These are phyloP conservation scores for Notarius quadriscutis DNA, from an alignment of 2,113 vertebrate species.

Conservation along the genomic window DNA sequence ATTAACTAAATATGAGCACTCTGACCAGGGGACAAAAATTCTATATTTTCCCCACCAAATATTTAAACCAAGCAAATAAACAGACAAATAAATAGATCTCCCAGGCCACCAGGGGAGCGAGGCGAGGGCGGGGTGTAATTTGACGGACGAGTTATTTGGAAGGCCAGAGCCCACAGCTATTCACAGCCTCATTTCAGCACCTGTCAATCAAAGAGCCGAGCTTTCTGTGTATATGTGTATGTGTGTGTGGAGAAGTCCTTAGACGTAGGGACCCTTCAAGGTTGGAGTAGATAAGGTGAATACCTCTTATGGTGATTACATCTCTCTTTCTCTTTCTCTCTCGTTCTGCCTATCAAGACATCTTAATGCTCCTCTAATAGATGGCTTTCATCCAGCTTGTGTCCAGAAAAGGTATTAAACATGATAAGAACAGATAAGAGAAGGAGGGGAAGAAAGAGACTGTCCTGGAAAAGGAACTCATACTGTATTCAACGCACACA, in stretches of 20 bases:
- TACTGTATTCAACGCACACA: conserved; percentile 17
- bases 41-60: conserved; percentile 90
- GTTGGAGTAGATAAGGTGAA: conserved; percentile 73
- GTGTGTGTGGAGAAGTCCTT: conserved; percentile 47
- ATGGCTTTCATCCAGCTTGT: conserved; percentile 49
- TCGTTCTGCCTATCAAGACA: conserved; percentile 59
- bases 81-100: conserved; percentile 85
- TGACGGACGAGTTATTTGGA: conserved; percentile 94
- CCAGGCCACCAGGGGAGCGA: conserved; percentile 78
- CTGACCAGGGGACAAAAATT: conserved; percentile 85
- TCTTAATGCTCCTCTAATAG: conserved; percentile 64
- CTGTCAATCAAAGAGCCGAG: conserved; percentile 82
- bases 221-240: conserved; percentile 39
- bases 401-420: conserved; percentile 59
- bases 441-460: not conserved
- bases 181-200: conserved; percentile 88
- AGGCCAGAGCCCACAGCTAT: conserved; percentile 83
- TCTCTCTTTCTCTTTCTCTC: conserved; percentile 54
- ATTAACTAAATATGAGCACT: conserved; percentile 90
- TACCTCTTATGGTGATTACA: conserved; percentile 68
- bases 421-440: conserved; percentile 60
- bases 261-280: conserved; percentile 68
- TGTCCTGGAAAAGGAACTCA: conserved; percentile 12
- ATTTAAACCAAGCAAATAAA: conserved; percentile 90
- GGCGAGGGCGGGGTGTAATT: conserved; percentile 81